phyloP scores from a whole-genome alignment of 2,888 invertebrate species.

The Beris chalybata region DNA sequence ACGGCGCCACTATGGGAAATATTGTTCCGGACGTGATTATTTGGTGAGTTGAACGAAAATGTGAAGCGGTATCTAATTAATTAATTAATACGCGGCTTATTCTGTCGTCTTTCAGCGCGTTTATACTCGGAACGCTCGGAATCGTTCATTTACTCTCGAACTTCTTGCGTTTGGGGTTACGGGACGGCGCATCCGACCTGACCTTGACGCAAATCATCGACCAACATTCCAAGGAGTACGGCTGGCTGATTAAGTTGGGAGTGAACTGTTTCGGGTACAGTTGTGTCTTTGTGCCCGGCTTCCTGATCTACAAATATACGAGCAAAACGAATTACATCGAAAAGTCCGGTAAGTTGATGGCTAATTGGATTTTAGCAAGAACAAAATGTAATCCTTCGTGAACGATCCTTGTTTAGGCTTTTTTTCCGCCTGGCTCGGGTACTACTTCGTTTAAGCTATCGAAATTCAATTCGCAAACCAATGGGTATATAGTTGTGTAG shows the following conservation, averaged over 20 bases:
- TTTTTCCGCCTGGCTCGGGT: too few species aligned
- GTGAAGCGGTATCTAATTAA: slow-evolving; percentile 33
- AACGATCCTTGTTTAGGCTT: too few species aligned
- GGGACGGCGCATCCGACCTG: slow-evolving; percentile 46
- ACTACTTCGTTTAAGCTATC: too few species aligned
- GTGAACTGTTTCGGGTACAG: slow-evolving; percentile 86
- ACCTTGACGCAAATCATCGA: slow-evolving; percentile 55
- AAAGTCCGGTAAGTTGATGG: slow-evolving; percentile 63
- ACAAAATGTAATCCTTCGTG: too few species aligned
- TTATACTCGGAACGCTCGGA: slow-evolving; percentile 48
- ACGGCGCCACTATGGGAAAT: slow-evolving; percentile 47
- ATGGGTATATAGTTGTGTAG: too few species aligned
- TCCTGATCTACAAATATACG: slow-evolving; percentile 79
- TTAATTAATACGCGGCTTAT: not conserved
- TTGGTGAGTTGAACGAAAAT: slow-evolving; percentile 38
- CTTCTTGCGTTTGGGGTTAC: slow-evolving; percentile 52
- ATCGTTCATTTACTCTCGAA: slow-evolving; percentile 53
- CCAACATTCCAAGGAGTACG: slow-evolving; percentile 60
- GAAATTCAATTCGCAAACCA: too few species aligned
- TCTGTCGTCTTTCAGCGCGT: slow-evolving; percentile 43
- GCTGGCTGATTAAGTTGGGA: slow-evolving; percentile 76
- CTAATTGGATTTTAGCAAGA: too few species aligned
- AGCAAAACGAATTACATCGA: slow-evolving; percentile 78
- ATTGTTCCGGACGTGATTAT: slow-evolving; percentile 56
- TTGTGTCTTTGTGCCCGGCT: slow-evolving; percentile 85